These are phyloP conservation scores for Drosophila anceps DNA, from an alignment of 2,888 invertebrate genomes.

Conservation along the genomic window DNA sequence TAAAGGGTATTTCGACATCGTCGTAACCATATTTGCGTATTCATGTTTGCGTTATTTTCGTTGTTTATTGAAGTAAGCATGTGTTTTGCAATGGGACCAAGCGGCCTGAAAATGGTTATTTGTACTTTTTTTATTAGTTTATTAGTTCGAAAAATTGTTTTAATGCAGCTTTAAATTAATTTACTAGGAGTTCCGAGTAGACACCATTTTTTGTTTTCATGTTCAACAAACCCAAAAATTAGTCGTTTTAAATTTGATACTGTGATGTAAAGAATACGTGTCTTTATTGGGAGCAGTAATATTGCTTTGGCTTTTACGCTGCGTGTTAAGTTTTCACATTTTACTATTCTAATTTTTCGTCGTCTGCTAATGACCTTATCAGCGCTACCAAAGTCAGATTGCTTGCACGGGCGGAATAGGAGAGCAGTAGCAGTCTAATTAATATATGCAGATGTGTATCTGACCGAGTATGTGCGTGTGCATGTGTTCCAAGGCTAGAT, in stretches of 20 bases:
- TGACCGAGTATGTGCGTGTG: background rate
- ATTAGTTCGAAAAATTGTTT: background rate
- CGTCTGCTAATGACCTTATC: constrained; percentile 27
- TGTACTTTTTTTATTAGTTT: background rate
- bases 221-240: background rate
- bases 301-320: background rate
- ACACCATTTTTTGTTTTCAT: background rate
- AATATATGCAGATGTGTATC: constrained; percentile 22
- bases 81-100: background rate
- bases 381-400: constrained; percentile 41
- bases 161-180: constrained; percentile 20
- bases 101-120: constrained; percentile 10
- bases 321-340: background rate
- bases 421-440: constrained; percentile 42
- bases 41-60: background rate
- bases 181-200: background rate
- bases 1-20: background rate
- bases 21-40: no score
- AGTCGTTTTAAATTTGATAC: no score
- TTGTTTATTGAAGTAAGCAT: constrained; percentile 32
- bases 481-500: constrained; percentile 5
- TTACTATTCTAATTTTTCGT: constrained; percentile 2
- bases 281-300: background rate
- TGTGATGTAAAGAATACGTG: background rate
- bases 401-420: background rate